These are phyloP conservation scores for Steinernema hermaphroditum DNA, from an alignment of 2,888 invertebrate genomes.

Conservation along the genomic window DNA sequence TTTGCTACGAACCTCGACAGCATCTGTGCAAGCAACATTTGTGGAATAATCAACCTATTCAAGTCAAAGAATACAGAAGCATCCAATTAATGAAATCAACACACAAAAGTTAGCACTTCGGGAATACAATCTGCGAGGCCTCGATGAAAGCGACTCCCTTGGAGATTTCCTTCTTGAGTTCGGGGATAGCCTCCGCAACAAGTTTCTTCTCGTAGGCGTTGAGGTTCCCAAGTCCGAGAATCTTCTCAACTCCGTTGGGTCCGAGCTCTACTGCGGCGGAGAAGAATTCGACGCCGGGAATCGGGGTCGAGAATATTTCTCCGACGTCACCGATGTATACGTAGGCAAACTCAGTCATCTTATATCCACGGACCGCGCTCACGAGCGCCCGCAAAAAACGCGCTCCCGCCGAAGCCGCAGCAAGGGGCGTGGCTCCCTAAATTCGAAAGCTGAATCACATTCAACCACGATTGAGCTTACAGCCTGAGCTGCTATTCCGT, in stretches of 20 bases:
- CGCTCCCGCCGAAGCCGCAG: constrained; percentile 97
- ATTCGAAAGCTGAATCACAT: not conserved
- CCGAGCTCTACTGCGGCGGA: constrained; percentile 83
- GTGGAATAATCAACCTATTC: not conserved
- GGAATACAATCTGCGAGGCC: too few relatives aligned
- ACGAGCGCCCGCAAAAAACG: constrained; percentile 81
- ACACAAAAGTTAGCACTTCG: not conserved
- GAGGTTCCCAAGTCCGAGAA: constrained; percentile 85
- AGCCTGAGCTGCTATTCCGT: constrained; percentile 97
- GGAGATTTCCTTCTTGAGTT: constrained; percentile 88
- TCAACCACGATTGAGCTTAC: constrained; percentile 64
- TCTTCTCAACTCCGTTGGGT: constrained; percentile 87
- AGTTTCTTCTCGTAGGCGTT: constrained; percentile 81
- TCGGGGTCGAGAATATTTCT: constrained; percentile 75
- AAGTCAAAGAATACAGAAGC: constrained; percentile 1
- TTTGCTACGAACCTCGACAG: constrained; percentile 1
- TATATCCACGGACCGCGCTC: constrained; percentile 79
- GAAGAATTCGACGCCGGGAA: constrained; percentile 89
- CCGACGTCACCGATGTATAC: too few relatives aligned
- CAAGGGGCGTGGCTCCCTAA: constrained; percentile 90
- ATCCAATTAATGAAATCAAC: constrained; percentile 15
- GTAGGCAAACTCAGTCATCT: constrained; percentile 70
- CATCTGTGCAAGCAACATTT: not conserved
- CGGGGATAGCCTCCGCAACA: constrained; percentile 85
- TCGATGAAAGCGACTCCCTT: constrained; percentile 87